phyloP scores from a whole-genome alignment of 2,797 vertebrate genomes.

The Oophaga sylvatica region DNA sequence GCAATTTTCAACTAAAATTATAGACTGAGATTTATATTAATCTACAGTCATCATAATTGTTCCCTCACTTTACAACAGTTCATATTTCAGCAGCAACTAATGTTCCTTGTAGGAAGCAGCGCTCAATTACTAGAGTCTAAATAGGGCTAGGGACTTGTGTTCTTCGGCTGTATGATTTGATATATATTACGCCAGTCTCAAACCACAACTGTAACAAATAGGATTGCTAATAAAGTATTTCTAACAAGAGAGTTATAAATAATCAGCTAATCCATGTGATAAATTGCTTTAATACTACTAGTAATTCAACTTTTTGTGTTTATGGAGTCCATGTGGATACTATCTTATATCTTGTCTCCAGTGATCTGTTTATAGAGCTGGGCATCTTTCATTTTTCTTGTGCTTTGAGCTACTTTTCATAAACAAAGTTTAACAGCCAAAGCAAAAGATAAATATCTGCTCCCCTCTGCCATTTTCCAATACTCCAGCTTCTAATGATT shows the following conservation, averaged over 20 bases:
- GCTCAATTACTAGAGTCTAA: constrained; percentile 10
- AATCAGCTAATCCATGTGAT: background rate
- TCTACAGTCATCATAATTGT: constrained; percentile 17
- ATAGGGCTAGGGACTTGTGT: background rate
- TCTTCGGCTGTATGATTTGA: constrained; percentile 8
- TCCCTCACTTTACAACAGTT: constrained; percentile 2
- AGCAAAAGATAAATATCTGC: background rate
- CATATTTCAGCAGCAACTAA: constrained; percentile 27
- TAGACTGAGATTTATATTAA: constrained; percentile 25
- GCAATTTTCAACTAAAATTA: constrained; percentile 18
- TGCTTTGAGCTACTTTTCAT: background rate
- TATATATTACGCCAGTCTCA: constrained; percentile 13
- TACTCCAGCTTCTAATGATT: background rate
- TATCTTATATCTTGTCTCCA: background rate
- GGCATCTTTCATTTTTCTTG: background rate
- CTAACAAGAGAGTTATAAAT: constrained; percentile 13
- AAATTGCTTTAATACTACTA: background rate
- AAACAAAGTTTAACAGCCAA: background rate
- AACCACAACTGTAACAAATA: constrained; percentile 3
- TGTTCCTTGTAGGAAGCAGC: constrained; percentile 17
- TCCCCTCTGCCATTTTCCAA: background rate
- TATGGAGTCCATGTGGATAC: background rate
- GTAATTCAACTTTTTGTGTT: background rate
- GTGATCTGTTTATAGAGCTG: background rate
- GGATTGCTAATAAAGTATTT: constrained; percentile 6